Percentiles rank a stretch among this genome's conserved stretches.
Evolutionary conservation across 2,797 vertebrate species (phyloP).

Genomic region (Rhabdophis nuchalis): DNA sequence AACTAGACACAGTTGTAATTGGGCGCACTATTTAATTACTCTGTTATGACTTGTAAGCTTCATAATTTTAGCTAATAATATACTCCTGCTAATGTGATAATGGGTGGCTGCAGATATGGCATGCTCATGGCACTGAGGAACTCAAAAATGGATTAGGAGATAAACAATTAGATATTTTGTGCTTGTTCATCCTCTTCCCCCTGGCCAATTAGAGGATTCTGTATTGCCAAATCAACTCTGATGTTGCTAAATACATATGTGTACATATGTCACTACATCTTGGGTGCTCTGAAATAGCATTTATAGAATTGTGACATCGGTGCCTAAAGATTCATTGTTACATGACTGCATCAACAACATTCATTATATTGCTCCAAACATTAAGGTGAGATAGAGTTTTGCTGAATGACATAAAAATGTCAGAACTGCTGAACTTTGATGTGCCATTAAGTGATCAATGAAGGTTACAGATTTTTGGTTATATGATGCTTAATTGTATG

Average conservation of each 20-base stretch:
- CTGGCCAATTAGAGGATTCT: background rate
- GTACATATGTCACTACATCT: background rate
- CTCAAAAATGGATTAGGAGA: background rate
- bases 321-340: background rate
- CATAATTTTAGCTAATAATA: background rate
- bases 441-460: slow-evolving; percentile 99
- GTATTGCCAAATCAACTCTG: background rate
- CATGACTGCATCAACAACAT: slow-evolving; percentile 7
- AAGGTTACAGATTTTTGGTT: slow-evolving; percentile 83
- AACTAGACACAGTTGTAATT: background rate
- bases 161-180: background rate
- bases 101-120: background rate
- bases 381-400: slow-evolving; percentile 78
- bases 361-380: slow-evolving; percentile 67
- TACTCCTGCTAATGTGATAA: background rate
- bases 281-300: background rate
- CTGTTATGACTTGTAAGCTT: background rate
- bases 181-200: background rate
- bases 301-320: background rate
- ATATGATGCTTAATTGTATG: slow-evolving; percentile 83
- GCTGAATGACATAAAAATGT: slow-evolving; percentile 86
- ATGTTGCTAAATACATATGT: background rate
- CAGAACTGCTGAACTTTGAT: slow-evolving; percentile 85
- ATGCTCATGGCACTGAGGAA: background rate
- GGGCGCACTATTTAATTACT: background rate